Evolutionary conservation across 2,797 vertebrate genomes (phyloP).

Genomic region (Apodemus agrarius): DNA sequence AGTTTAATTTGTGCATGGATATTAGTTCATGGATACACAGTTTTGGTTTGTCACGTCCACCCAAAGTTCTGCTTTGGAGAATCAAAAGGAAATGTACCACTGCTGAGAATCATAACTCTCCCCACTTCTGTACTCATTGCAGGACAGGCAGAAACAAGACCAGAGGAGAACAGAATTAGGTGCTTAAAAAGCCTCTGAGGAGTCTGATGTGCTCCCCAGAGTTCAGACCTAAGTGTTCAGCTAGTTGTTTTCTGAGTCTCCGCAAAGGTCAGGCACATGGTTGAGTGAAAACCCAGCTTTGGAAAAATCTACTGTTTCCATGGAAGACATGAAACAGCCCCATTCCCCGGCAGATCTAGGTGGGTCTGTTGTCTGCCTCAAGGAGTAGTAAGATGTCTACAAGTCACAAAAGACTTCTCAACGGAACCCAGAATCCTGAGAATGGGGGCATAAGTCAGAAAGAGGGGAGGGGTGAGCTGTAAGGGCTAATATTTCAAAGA

Average conservation of each 20-base stretch:
- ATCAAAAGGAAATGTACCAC: neutral
- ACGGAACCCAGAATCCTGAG: neutral
- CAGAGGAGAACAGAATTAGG: neutral
- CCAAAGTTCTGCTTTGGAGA: neutral
- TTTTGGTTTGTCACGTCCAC: neutral
- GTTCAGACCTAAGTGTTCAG: neutral
- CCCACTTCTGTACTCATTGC: no score
- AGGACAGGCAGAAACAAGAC: neutral
- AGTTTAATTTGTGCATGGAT: neutral
- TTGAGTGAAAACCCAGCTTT: neutral
- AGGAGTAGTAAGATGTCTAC: neutral
- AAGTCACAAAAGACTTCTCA: neutral
- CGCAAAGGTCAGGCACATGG: neutral
- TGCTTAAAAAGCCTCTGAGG: neutral
- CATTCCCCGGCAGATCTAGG: neutral
- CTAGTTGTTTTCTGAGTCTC: neutral
- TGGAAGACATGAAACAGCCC: neutral
- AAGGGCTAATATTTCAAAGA: neutral
- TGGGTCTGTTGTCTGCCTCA: neutral
- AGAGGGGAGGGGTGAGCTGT: neutral
- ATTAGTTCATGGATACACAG: neutral
- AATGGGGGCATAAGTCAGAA: no score
- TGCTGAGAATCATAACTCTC: neutral
- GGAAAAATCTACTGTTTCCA: neutral
- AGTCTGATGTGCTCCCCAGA: neutral